phyloP scores from a whole-genome alignment of 1,140 invertebrate genomes.

The Drosophila neocordata region DNA sequence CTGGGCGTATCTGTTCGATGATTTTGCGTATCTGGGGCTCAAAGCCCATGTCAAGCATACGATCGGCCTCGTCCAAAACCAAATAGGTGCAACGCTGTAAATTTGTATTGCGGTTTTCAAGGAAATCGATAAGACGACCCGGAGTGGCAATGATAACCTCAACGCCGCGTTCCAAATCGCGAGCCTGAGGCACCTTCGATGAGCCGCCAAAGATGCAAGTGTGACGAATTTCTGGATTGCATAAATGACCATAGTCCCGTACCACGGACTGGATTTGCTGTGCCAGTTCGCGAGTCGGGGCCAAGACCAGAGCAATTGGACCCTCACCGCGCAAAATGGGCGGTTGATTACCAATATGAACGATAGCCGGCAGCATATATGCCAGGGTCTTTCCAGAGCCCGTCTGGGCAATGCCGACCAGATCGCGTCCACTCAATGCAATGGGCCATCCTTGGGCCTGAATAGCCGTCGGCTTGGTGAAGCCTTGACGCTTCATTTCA shows the following conservation, averaged over 20 bases:
- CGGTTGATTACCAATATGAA: constrained; percentile 90
- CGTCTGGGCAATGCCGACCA: constrained; percentile 98
- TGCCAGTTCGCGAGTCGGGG: constrained; percentile 97
- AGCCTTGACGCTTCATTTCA: constrained; percentile 92
- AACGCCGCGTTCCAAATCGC: constrained; percentile 95
- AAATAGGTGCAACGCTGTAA: constrained; percentile 96
- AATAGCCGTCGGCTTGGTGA: constrained; percentile 93
- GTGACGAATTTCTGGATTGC: constrained; percentile 90
- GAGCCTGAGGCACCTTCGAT: constrained; percentile 95
- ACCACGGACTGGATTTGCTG: constrained; percentile 99
- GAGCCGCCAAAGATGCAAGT: constrained; percentile 99
- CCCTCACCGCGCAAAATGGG: constrained; percentile 91
- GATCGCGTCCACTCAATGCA: constrained; percentile 94
- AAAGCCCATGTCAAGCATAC: constrained; percentile 98
- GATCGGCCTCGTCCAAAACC: constrained; percentile 97
- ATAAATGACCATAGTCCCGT: constrained; percentile 92
- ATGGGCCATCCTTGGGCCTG: constrained; percentile 96
- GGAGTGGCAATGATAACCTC: constrained; percentile 98
- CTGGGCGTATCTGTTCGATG: constrained; percentile 96
- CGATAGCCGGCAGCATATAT: constrained; percentile 91
- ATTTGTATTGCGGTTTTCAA: constrained; percentile 96
- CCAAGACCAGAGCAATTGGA: constrained; percentile 95
- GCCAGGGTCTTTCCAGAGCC: constrained; percentile 95
- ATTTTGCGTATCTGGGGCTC: constrained; percentile 99
- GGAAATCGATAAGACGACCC: constrained; percentile 97